phyloP scores from a whole-genome alignment of 2,113 vertebrate genomes.

The Lynx canadensis region DNA sequence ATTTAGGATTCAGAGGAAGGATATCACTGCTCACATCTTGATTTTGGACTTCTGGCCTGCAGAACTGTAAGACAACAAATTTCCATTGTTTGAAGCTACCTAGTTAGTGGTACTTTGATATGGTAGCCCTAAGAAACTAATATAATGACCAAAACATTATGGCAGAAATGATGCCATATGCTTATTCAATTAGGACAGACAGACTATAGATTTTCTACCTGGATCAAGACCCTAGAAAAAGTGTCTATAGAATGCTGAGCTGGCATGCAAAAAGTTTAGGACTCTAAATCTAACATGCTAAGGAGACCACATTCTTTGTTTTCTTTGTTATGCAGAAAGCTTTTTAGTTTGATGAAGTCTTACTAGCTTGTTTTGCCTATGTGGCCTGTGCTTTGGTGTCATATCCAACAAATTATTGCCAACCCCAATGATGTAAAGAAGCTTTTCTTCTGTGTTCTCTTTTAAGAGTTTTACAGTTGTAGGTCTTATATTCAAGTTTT shows the following conservation, averaged over 20 bases:
- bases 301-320: background rate
- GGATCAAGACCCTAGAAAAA: background rate
- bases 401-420: too few relatives aligned
- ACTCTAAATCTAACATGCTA: background rate
- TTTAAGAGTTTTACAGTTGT: background rate
- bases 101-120: background rate
- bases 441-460: background rate
- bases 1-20: background rate
- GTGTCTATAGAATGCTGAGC: background rate
- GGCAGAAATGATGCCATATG: background rate
- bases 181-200: background rate
- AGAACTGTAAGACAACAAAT: background rate
- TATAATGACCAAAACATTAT: background rate
- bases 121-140: background rate
- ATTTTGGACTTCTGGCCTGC: background rate
- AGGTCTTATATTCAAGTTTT: background rate
- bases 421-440: too few relatives aligned
- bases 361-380: background rate
- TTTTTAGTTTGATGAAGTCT: background rate
- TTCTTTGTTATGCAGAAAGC: background rate
- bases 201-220: background rate
- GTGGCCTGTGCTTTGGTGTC: background rate
- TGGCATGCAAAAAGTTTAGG: background rate
- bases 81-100: background rate
- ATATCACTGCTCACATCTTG: background rate